Evolutionary conservation across 2,797 vertebrate genomes (phyloP).

Genomic region (Peromyscus eremicus): DNA sequence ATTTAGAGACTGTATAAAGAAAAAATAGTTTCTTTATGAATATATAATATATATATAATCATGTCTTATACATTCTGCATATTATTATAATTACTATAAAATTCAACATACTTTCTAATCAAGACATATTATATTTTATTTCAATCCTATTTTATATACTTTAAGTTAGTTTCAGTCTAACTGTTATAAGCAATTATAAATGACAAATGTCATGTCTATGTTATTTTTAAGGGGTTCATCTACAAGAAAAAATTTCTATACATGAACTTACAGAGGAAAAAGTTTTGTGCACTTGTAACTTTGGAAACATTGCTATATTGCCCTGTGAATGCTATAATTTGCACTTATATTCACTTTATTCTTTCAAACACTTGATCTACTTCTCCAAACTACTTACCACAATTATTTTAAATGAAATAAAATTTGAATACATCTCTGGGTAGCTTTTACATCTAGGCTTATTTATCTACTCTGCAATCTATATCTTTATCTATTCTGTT

Average conservation of each 20-base stretch:
- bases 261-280: background rate
- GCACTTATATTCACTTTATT: background rate
- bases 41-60: background rate
- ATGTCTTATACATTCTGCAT: background rate
- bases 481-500: background rate
- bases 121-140: background rate
- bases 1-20: background rate
- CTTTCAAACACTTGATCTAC: slow-evolving; percentile 1
- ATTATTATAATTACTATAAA: background rate
- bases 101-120: background rate
- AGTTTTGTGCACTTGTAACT: background rate
- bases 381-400: background rate
- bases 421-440: slow-evolving; percentile 30
- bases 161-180: background rate
- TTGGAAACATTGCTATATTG: background rate
- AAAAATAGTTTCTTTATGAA: slow-evolving; percentile 7
- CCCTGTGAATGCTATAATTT: background rate
- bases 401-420: slow-evolving; percentile 21
- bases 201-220: background rate
- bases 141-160: background rate
- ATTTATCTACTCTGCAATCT: background rate
- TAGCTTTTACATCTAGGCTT: background rate
- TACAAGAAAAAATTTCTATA: background rate
- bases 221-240: background rate
- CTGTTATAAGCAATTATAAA: background rate